These are phyloP conservation scores for Gymnothorax reevesii DNA, from an alignment of 2,797 vertebrate species.

Conservation along the genomic window DNA sequence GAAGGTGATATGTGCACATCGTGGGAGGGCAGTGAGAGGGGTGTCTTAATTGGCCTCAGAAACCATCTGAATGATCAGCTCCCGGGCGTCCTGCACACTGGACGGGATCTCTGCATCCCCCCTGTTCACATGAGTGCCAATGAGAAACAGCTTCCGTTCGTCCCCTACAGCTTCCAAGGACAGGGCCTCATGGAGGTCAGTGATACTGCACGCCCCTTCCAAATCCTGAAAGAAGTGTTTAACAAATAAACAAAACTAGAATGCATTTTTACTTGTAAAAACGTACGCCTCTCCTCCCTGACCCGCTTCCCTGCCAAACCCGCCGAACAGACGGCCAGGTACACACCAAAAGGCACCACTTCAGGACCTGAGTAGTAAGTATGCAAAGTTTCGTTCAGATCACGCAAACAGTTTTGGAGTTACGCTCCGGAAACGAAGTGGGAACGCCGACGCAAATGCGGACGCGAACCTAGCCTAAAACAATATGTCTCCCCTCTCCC, in stretches of 20 bases:
- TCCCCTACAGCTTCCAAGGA: constrained; percentile 79
- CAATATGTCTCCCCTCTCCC: too few species aligned
- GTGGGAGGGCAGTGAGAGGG: background rate
- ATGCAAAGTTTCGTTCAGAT: too few species aligned
- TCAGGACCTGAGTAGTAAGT: too few species aligned
- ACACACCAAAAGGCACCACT: too few species aligned
- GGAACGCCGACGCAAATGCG: too few species aligned
- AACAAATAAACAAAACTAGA: background rate
- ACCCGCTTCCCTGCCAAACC: too few species aligned
- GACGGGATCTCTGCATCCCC: constrained; percentile 68
- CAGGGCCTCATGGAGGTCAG: constrained; percentile 85
- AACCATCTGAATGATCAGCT: constrained; percentile 84
- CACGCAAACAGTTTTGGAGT: too few species aligned
- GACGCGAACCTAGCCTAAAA: too few species aligned
- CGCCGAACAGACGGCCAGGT: too few species aligned
- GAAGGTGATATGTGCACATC: background rate
- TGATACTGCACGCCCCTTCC: constrained; percentile 78
- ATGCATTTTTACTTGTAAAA: too few species aligned
- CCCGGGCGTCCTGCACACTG: constrained; percentile 81
- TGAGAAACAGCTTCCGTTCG: constrained; percentile 82
- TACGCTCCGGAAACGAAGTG: too few species aligned
- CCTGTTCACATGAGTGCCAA: constrained; percentile 78
- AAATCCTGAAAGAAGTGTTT: constrained; percentile 75
- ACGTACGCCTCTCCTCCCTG: too few species aligned
- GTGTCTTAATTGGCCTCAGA: constrained; percentile 58